Conservation (phyloP, 2,888 invertebrate species). For the Noctua janthina region DNA sequence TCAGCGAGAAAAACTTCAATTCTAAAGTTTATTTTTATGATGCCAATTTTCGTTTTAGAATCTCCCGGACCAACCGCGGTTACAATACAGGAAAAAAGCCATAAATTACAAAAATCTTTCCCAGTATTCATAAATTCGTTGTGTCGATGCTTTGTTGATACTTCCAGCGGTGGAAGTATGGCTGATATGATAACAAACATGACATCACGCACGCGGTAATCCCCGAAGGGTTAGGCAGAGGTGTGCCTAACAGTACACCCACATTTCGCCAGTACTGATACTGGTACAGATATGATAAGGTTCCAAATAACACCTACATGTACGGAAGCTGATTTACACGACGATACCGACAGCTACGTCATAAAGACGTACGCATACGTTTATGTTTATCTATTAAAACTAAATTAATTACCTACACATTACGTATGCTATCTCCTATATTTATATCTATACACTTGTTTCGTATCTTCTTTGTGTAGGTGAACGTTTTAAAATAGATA, state of each 20-base stretch:
- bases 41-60: not conserved
- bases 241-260: not conserved
- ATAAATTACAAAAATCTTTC: not conserved
- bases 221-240: not conserved
- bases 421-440: not conserved
- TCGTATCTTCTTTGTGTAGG: not conserved
- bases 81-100: not conserved
- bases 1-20: too few species aligned
- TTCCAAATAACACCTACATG: not conserved
- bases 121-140: not conserved
- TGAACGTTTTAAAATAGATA: not conserved
- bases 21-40: not conserved
- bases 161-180: not conserved
- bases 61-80: not conserved
- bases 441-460: not conserved
- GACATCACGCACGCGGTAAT: not conserved
- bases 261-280: not conserved
- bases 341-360: slow-evolving; percentile 3
- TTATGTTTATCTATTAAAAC: slow-evolving; percentile 21
- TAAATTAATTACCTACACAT: not conserved
- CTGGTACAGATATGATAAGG: not conserved
- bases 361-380: not conserved
- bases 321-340: not conserved
- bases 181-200: not conserved
- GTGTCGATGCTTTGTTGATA: not conserved